Base-by-base conservation (phyloP, 2,797 vertebrate species). In the Clarias fuscus region DNA sequence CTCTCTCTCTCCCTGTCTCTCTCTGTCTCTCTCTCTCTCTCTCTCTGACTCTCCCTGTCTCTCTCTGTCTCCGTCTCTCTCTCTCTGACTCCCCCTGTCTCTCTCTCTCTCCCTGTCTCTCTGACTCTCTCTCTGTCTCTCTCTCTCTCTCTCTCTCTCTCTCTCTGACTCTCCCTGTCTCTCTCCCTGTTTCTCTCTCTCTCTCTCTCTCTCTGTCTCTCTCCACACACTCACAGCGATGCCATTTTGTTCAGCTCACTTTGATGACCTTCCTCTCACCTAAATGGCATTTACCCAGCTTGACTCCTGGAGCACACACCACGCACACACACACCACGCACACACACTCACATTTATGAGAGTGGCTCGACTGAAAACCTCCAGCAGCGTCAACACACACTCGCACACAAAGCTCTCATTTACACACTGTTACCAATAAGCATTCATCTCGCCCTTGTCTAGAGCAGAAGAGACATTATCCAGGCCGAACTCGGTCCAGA, bases 351-450 rank as follows among this genome's bases (percentile, higher is more conserved):
- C 30, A 59, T 22, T 37, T 33, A 61, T 7, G 27, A 24, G 30
- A 24, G 24, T 24, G 20, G 56, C 77, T 24, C 6, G 33, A 11
- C 18, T 79, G 77, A 79, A 61, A 61, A 37, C 30, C 58, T 37
- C 58, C 27, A 8, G 24, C 58, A 20, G 56, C 2, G 20, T 37
- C 30, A 61, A 37, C 76, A 79, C 58, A 79, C 76, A 37, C n/a
- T 10, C 68, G 24, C n/a, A 30, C 86, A 83, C 84, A 80, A 58
- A 17, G 58, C 30, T 64, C 27, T 77, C 67, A 17, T 89, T 88
- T 83, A 22, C 91, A 77, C 91, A 79, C 87, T 86, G 88, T 92
- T 90, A 92, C 90, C 88, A 90, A 89, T 85, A 72, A 90, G 86
- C 83, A 83, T 86, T 83, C 73, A 85, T 90, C 87, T 85, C 33